Conservation (phyloP, 1,140 invertebrate genomes). For the Caenorhabditis latens region DNA sequence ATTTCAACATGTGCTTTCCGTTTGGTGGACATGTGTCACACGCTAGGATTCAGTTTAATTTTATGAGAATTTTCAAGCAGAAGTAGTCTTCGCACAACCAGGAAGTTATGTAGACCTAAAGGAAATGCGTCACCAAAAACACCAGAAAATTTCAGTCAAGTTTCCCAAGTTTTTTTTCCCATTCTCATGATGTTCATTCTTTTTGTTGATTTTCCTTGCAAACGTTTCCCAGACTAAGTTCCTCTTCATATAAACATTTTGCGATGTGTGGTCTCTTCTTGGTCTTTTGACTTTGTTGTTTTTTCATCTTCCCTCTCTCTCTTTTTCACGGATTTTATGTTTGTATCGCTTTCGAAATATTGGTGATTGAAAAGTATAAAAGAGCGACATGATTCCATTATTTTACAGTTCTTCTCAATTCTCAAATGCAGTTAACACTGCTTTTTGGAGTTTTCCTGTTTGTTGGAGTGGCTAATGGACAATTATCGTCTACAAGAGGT, state of each 20-base stretch:
- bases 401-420: background rate
- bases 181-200: background rate
- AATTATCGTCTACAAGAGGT: background rate
- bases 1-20: too few relatives aligned
- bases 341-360: too few relatives aligned
- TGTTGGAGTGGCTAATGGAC: background rate
- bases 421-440: background rate
- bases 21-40: too few relatives aligned
- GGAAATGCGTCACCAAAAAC: too few relatives aligned
- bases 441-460: background rate
- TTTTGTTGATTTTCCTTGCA: background rate
- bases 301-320: background rate
- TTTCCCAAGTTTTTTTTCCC: too few relatives aligned
- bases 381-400: too few relatives aligned
- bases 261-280: background rate
- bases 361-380: too few relatives aligned
- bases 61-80: too few relatives aligned
- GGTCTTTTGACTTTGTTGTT: background rate
- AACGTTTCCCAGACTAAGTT: background rate
- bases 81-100: too few relatives aligned
- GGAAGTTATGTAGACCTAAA: too few relatives aligned
- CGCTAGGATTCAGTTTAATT: too few relatives aligned
- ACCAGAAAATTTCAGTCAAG: too few relatives aligned
- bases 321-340: conserved; percentile 1
- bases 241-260: background rate